Conservation (phyloP, 2,113 vertebrate species). For the Oriolus oriolus region DNA sequence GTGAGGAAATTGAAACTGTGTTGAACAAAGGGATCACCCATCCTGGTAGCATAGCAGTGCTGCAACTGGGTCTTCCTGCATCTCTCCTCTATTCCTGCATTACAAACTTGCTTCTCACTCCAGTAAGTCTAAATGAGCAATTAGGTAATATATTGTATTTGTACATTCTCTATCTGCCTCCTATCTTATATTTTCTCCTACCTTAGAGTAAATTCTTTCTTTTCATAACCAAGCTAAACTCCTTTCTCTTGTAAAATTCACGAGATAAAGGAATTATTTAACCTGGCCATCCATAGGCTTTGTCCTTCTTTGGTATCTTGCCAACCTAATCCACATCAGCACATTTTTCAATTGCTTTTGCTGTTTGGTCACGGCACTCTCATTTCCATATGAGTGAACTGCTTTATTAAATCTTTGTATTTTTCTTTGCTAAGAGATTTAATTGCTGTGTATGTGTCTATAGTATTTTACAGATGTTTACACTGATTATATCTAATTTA, state of each 20-base stretch:
- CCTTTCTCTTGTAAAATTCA: background rate
- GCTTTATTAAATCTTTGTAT: background rate
- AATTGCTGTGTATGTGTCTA: constrained; percentile 28
- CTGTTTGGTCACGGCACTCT: background rate
- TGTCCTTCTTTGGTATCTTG: background rate
- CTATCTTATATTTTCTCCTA: background rate
- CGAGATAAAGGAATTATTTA: background rate
- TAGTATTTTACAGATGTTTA: constrained; percentile 38
- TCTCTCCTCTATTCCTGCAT: background rate
- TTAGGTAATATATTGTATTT: background rate
- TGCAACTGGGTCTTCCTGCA: background rate
- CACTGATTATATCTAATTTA: constrained; percentile 17
- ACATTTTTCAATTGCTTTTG: background rate
- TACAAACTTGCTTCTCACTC: background rate
- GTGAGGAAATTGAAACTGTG: background rate
- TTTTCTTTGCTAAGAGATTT: constrained; percentile 23
- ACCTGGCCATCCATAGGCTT: background rate
- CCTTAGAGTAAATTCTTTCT: background rate
- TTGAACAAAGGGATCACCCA: background rate
- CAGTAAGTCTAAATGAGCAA: background rate
- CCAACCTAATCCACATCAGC: background rate
- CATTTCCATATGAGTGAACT: background rate
- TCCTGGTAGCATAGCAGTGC: background rate
- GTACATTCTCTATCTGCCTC: background rate
- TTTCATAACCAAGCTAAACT: background rate